phyloP scores from a whole-genome alignment of 2,113 vertebrate species.

The Pteronura brasiliensis region DNA sequence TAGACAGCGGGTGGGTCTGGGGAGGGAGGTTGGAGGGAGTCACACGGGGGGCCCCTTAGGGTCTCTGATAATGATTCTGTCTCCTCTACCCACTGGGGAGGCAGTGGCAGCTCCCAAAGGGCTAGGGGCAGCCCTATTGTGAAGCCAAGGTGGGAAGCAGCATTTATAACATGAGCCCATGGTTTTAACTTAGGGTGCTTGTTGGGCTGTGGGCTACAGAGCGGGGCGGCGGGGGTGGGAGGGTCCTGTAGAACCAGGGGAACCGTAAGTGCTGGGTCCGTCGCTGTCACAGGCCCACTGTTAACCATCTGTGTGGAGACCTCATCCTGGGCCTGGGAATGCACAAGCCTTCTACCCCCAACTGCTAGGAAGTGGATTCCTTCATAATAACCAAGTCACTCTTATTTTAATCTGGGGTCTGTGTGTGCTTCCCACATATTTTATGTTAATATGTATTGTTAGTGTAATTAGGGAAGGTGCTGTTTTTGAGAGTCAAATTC shows the following conservation, averaged over 20 bases:
- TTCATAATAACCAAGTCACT: neutral
- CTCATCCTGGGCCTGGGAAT: neutral
- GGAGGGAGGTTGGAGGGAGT: neutral
- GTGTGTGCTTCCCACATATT: neutral
- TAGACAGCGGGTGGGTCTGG: too few species aligned
- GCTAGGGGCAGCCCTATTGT: fast-evolving
- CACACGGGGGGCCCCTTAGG: too few species aligned
- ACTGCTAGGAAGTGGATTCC: neutral
- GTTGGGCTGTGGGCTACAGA: neutral
- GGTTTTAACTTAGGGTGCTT: neutral
- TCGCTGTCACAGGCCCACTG: too few species aligned
- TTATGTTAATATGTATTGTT: neutral
- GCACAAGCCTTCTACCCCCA: neutral
- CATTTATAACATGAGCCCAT: fast-evolving
- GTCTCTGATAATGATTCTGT: neutral
- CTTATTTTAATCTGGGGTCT: neutral
- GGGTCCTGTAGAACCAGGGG: neutral
- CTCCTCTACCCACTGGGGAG: neutral
- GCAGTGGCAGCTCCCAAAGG: neutral
- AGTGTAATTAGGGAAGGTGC: neutral
- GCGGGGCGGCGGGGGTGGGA: fast-evolving
- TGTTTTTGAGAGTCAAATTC: neutral
- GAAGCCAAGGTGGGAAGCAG: neutral
- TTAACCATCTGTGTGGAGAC: fast-evolving
- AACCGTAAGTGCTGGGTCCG: fast-evolving